phyloP scores from a whole-genome alignment of 1,140 invertebrate genomes.

The Physella acuta region DNA sequence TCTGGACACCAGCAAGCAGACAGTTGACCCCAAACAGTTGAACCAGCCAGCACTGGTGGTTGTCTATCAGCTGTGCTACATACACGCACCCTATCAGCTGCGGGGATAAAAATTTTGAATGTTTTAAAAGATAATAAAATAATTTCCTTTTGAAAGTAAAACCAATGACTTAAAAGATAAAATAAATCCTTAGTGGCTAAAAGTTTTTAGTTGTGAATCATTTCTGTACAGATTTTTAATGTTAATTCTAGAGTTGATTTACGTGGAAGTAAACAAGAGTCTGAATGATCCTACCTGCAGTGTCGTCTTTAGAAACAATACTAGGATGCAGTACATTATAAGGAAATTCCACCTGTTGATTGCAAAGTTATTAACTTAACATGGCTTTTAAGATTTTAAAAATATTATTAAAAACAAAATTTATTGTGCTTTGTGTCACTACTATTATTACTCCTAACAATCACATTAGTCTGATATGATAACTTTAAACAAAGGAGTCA shows the following conservation, averaged over 20 bases:
- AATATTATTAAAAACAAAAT: too few species aligned
- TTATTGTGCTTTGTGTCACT: background rate
- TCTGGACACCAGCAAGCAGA: conserved; percentile 23
- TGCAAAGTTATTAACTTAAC: too few species aligned
- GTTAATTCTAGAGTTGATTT: too few species aligned
- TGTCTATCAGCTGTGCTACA: conserved; percentile 66
- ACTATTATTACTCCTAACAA: background rate
- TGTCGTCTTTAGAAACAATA: conserved; percentile 82
- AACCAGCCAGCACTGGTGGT: conserved; percentile 82
- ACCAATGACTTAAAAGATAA: background rate
- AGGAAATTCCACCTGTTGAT: conserved; percentile 87
- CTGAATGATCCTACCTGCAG: conserved; percentile 58
- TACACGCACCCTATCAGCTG: conserved; percentile 90
- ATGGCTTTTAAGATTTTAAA: too few species aligned
- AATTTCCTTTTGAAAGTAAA: background rate
- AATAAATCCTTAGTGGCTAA: background rate
- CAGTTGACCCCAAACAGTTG: conserved; percentile 64
- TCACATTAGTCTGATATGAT: too few species aligned
- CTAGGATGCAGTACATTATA: conserved; percentile 84
- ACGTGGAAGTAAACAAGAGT: too few species aligned
- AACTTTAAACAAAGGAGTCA: too few species aligned
- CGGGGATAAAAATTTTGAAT: too few species aligned
- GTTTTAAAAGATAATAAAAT: background rate
- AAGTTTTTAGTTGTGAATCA: too few species aligned
- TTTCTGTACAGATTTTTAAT: too few species aligned